These are phyloP conservation scores for Pristionchus entomophagus DNA, from an alignment of 2,888 invertebrate genomes.

Conservation along the genomic window DNA sequence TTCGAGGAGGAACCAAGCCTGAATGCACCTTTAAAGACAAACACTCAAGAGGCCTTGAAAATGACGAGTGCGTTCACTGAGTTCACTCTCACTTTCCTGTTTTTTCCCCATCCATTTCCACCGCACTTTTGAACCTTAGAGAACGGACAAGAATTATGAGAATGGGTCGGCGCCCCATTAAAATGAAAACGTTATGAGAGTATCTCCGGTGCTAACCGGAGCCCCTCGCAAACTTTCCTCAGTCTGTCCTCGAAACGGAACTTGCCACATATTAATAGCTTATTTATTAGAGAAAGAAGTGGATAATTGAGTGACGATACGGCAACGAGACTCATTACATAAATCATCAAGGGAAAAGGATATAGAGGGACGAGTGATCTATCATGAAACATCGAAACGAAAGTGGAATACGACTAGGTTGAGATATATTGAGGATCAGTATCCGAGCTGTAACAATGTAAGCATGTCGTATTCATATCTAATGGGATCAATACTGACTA, in stretches of 20 bases:
- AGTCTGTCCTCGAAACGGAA: background rate
- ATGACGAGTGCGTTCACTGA: slow-evolving; percentile 1
- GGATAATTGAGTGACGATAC: no score
- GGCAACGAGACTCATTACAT: no score
- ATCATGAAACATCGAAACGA: no score
- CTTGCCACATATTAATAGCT: no score
- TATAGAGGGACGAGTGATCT: no score
- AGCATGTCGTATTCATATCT: no score
- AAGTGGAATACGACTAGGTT: no score
- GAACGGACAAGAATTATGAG: background rate
- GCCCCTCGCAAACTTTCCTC: background rate
- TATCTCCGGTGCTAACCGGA: background rate
- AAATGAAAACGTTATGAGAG: background rate
- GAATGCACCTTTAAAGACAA: background rate
- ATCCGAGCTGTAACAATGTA: no score
- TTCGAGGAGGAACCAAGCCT: background rate
- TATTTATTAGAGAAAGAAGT: no score
- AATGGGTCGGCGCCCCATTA: background rate
- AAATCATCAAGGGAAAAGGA: no score
- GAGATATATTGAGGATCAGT: no score
- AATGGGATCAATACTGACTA: no score
- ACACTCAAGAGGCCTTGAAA: background rate
- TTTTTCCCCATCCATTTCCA: background rate
- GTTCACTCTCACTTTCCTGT: slow-evolving; percentile 18
- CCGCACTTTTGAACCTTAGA: background rate